Evolutionary conservation across 2,888 invertebrate species (phyloP), one percentile per base, ranked within the genome.

Genomic region (Antheraea assamensis): DNA sequence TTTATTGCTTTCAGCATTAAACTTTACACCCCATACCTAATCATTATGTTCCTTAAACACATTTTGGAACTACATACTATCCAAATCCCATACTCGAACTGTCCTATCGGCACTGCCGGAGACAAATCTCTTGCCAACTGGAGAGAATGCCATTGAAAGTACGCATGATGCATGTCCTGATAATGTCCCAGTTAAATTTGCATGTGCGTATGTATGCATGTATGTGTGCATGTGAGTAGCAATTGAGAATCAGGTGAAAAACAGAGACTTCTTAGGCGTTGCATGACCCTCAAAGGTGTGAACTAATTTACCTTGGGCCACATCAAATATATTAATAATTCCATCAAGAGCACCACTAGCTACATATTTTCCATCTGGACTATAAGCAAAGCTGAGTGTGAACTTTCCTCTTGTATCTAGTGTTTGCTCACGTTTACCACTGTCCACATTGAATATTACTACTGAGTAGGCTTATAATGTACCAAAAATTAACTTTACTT

Each of bases 81-180:
- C 96, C 72, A 98, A 95, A 87, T 99, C 98, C 99, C 99, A 99
- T 21, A 99, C 96, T 89, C 99, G 97, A 0, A 99, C 99, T 2
- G 98, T 98, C 81, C 98, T 97, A 91, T 99, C 99, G 0, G 99
- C 98, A 79, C 99, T 99, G 73, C 98, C 97, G 0, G 99, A 99
- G 0, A 97, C 98, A 92, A 99, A 99, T 85, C 97, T 96, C 83
- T 97, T 96, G 76, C 98, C 98, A 90, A 99, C 98, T 0, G 98
- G 97, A 10, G 98, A 97, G 89, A 99, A 99, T n/a, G 98, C 97
- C 0, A 99, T 98, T 76, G 98, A 97, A 0, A 99, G 95, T 17
- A 99, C 99, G 99, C 99, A 99, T 0, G 99, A 99, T 0, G 98
- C 98, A 88, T 99, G 99, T 0, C 99, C 99, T 0, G 99, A 99